These are phyloP conservation scores for Timandra comae DNA, from an alignment of 2,888 invertebrate species.

Conservation along the genomic window DNA sequence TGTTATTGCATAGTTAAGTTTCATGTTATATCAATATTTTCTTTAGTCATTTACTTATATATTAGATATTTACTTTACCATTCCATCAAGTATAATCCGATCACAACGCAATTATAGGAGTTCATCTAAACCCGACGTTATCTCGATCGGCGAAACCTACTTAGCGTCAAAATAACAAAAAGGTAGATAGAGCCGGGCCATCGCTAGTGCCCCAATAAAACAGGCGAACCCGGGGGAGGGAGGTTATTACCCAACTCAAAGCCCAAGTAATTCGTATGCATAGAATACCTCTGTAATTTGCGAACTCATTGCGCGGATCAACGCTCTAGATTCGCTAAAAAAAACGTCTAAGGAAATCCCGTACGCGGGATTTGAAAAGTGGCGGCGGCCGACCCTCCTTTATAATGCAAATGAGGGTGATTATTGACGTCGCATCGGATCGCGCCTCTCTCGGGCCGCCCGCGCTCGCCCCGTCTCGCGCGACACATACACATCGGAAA, in stretches of 20 bases:
- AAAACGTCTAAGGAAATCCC: conserved; percentile 19
- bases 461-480: conserved; percentile 11
- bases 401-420: conserved; percentile 48
- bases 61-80: too few species aligned
- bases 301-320: conserved; percentile 53
- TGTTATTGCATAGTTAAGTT: too few species aligned
- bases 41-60: too few species aligned
- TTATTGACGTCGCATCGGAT: conserved; percentile 41
- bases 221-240: conserved; percentile 1
- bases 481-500: too few species aligned
- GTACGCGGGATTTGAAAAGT: conserved; percentile 13
- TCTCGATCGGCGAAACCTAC: background rate
- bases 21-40: too few species aligned
- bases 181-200: background rate
- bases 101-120: background rate
- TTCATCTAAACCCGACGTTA: background rate
- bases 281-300: conserved; percentile 52
- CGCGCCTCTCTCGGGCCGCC: conserved; percentile 31
- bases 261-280: conserved; percentile 47
- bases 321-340: conserved; percentile 44
- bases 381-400: conserved; percentile 22
- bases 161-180: background rate
- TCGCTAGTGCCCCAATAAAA: background rate
- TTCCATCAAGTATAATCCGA: background rate
- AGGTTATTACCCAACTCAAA: conserved; percentile 1